A percentile compares a stretch with the other conserved stretches of the same genome.
Conservation (phyloP, 2,888 invertebrate genomes). For the Ochropleura leucogaster region DNA sequence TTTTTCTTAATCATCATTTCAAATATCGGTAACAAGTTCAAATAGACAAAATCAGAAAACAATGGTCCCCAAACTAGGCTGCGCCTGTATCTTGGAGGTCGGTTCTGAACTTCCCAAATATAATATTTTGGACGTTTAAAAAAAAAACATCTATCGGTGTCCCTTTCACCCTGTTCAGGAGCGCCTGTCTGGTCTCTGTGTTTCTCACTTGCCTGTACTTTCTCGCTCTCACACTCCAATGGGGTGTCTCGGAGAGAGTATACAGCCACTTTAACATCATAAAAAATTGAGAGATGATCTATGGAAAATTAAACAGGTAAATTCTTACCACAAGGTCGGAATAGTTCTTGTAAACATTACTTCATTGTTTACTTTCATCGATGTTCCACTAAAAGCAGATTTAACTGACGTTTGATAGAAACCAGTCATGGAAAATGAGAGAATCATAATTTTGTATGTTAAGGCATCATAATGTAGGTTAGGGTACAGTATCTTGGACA, state of each 20-base stretch:
- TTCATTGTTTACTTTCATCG: constrained; percentile 37
- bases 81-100: no score
- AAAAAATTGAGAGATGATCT: constrained; percentile 6
- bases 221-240: not conserved
- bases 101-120: no score
- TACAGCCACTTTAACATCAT: not conserved
- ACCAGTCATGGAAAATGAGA: constrained; percentile 11
- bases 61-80: no score
- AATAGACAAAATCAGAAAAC: no score
- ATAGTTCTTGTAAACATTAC: constrained; percentile 40
- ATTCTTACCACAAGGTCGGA: constrained; percentile 35
- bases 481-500: constrained; percentile 8
- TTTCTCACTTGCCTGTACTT: not conserved
- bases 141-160: no score
- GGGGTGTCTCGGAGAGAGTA: not conserved
- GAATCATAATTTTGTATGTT: constrained; percentile 18
- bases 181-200: no score
- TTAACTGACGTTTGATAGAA: constrained; percentile 27
- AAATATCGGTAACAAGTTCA: no score
- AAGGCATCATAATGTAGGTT: not conserved
- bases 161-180: no score
- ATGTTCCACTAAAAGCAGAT: constrained; percentile 26
- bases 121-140: no score
- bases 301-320: constrained; percentile 16
- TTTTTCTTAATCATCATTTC: no score